A percentile compares a stretch with the other conserved stretches of the same genome.
Conservation (phyloP, 2,113 vertebrate genomes). For the Caranx ignobilis region DNA sequence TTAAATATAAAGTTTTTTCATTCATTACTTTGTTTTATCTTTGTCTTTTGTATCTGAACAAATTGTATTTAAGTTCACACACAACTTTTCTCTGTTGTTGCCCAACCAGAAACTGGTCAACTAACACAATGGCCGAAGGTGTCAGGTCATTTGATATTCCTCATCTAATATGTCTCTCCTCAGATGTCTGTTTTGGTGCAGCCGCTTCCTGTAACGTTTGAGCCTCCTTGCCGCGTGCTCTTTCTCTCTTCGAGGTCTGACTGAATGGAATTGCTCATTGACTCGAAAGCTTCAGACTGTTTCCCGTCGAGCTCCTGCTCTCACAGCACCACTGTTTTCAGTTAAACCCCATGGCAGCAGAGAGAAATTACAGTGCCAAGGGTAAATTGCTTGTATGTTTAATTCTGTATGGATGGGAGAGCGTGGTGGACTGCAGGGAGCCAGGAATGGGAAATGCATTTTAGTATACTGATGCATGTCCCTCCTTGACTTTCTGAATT, state of each 20-base stretch:
- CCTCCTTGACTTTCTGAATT: conserved; percentile 36
- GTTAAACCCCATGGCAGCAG: conserved; percentile 5
- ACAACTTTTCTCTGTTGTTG: too few relatives aligned
- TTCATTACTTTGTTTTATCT: too few relatives aligned
- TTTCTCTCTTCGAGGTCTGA: neutral
- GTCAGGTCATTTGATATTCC: too few relatives aligned
- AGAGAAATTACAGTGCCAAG: conserved; percentile 25
- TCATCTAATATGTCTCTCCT: too few relatives aligned
- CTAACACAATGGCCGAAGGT: too few relatives aligned
- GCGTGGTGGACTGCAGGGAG: conserved; percentile 13
- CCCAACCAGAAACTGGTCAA: too few relatives aligned
- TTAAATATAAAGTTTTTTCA: too few relatives aligned
- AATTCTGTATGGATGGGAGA: conserved; percentile 33
- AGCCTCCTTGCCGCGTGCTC: neutral
- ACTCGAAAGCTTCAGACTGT: conserved; percentile 26
- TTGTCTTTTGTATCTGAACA: too few relatives aligned
- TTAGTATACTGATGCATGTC: conserved; percentile 29
- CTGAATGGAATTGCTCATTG: conserved; percentile 31
- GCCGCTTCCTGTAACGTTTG: neutral
- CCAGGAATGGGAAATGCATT: conserved; percentile 26
- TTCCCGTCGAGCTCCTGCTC: conserved; percentile 1
- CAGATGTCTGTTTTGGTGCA: neutral
- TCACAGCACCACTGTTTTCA: conserved; percentile 6
- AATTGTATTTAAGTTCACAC: too few relatives aligned
- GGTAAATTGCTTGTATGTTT: conserved; percentile 36